Conservation (phyloP, 2,113 vertebrate species). For the Brachypodius melanocephalos region DNA sequence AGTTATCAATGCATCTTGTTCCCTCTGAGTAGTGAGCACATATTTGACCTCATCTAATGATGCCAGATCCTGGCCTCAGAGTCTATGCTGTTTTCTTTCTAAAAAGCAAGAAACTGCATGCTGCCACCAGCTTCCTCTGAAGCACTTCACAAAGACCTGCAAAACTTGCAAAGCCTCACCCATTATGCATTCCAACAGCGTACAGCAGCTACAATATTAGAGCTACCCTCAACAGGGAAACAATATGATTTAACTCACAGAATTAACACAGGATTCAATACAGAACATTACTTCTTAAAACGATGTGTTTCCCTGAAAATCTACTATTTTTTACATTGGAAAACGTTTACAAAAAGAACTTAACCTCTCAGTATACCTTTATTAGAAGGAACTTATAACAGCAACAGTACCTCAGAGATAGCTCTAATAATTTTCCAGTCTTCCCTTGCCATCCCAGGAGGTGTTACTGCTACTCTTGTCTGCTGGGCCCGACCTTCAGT, state of each 20-base stretch:
- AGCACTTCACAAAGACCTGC: background rate
- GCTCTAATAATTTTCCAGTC: slow-evolving; percentile 97
- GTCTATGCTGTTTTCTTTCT: background rate
- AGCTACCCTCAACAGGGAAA: background rate
- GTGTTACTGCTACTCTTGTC: slow-evolving; percentile 88
- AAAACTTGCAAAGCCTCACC: background rate
- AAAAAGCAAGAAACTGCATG: background rate
- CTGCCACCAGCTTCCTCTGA: background rate
- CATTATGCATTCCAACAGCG: background rate
- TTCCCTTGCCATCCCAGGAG: slow-evolving; percentile 91
- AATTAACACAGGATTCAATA: background rate
- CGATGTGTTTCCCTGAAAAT: background rate
- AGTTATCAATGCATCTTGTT: background rate
- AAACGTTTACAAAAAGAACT: background rate
- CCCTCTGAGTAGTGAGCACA: background rate
- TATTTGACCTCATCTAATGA: background rate
- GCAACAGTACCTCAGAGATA: slow-evolving; percentile 85
- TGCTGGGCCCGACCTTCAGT: slow-evolving; percentile 94
- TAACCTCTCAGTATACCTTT: background rate
- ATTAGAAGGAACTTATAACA: background rate
- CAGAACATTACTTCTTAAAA: background rate
- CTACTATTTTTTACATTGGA: background rate
- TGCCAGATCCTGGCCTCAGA: background rate
- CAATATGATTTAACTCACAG: background rate
- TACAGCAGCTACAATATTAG: background rate